A percentile compares a stretch with the other conserved stretches of the same genome.
Conservation (phyloP, 2,888 invertebrate species). For the Andrena flavipes region DNA sequence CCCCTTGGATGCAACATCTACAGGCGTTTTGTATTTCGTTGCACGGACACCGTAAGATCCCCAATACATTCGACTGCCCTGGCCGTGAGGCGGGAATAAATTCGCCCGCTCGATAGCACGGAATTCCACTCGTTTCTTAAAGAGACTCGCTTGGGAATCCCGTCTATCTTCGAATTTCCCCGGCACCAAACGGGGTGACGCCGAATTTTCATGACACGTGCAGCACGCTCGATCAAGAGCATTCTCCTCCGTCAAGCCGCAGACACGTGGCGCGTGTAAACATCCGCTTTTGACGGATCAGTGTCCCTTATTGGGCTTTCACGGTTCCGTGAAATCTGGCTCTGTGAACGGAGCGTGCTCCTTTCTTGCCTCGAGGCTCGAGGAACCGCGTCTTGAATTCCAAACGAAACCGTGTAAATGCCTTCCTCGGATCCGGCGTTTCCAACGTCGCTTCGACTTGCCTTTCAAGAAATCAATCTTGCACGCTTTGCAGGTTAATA, state of each 20-base stretch:
- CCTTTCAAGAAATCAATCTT: conserved; percentile 3
- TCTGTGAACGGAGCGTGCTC: background rate
- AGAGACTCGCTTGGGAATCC: conserved; percentile 30
- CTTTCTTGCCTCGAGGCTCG: background rate
- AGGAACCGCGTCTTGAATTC: conserved; percentile 9
- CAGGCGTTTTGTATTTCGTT: conserved; percentile 4
- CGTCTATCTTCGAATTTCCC: conserved; percentile 21
- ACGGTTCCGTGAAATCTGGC: conserved; percentile 28
- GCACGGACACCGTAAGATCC: background rate
- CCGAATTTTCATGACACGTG: conserved; percentile 23
- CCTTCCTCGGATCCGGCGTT: background rate
- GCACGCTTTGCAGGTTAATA: background rate
- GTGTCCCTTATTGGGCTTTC: conserved; percentile 28
- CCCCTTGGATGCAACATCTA: conserved; percentile 7
- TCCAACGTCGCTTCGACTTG: no score
- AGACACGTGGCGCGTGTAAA: conserved; percentile 43
- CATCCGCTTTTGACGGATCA: conserved; percentile 49
- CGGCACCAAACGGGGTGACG: background rate
- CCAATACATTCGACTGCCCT: conserved; percentile 16
- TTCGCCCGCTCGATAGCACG: conserved; percentile 12
- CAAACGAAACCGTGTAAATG: conserved; percentile 11
- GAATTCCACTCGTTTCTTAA: conserved; percentile 39
- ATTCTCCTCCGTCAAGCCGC: conserved; percentile 24
- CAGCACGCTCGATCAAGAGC: conserved; percentile 29
- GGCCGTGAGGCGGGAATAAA: conserved; percentile 16